A percentile compares a stretch with the other conserved stretches of the same genome.
Conservation (phyloP, 2,888 invertebrate genomes). For the Drosophila acutilabella region DNA sequence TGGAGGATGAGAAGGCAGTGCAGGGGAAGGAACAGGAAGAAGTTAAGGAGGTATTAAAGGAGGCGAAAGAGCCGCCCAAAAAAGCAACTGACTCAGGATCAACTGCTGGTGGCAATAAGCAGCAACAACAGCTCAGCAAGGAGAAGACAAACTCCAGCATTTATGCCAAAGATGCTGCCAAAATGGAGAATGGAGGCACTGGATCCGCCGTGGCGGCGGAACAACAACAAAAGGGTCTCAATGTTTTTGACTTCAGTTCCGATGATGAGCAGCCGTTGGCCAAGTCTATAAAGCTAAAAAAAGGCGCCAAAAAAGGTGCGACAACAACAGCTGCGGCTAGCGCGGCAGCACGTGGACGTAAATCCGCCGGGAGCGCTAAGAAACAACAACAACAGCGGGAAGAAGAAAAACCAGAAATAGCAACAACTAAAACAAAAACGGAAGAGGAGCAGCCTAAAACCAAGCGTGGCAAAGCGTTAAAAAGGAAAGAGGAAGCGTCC, state of each 20-base stretch:
- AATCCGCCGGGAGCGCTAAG: constrained; percentile 48
- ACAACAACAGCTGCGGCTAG: constrained; percentile 22
- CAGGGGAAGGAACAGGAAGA: constrained; percentile 2
- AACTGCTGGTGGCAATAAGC: constrained; percentile 26
- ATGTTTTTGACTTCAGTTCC: constrained; percentile 86
- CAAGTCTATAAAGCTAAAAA: constrained; percentile 83
- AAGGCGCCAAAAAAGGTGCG: constrained; percentile 62
- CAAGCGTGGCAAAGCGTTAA: constrained; percentile 54
- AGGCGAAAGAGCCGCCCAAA: constrained; percentile 19
- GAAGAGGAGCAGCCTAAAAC: constrained; percentile 31
- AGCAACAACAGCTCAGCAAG: constrained; percentile 48
- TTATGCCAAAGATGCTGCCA: constrained; percentile 65
- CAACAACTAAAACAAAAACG: constrained; percentile 14
- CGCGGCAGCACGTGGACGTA: constrained; percentile 50
- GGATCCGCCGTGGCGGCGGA: constrained; percentile 32
- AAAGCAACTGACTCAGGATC: constrained; percentile 15
- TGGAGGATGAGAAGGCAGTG: constrained; percentile 14
- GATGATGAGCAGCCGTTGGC: constrained; percentile 86
- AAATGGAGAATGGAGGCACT: constrained; percentile 66
- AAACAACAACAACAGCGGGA: constrained; percentile 44
- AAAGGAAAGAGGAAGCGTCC: constrained; percentile 58
- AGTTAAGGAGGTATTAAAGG: constrained; percentile 7
- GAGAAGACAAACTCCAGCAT: constrained; percentile 72
- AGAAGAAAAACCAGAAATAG: constrained; percentile 29
- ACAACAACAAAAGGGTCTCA: constrained; percentile 64